Evolutionary conservation across 2,113 vertebrate genomes (phyloP).

Genomic region (Xiphias gladius): DNA sequence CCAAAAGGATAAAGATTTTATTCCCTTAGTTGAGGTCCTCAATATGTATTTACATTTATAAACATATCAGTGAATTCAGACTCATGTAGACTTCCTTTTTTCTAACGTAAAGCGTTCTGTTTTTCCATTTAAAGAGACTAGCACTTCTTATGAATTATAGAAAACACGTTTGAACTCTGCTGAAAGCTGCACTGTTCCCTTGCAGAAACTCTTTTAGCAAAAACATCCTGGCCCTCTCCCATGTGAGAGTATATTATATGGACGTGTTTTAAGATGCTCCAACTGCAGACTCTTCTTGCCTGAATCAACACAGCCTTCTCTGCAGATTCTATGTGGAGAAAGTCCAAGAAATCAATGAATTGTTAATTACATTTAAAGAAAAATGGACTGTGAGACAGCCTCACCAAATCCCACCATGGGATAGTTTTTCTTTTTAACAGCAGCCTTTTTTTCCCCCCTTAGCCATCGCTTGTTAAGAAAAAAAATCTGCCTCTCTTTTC

Average conservation of each 20-base stretch:
- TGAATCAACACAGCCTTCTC: neutral
- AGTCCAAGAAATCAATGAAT: slow-evolving; percentile 47
- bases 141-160: slow-evolving; percentile 48
- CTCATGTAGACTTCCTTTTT: slow-evolving; percentile 25
- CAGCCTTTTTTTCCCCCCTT: neutral
- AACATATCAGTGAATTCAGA: slow-evolving; percentile 24
- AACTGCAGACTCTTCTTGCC: slow-evolving; percentile 10
- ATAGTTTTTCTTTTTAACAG: neutral
- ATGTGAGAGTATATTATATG: slow-evolving; percentile 27
- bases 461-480: slow-evolving; percentile 17
- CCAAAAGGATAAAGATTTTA: neutral
- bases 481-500: slow-evolving; percentile 8
- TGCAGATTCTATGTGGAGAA: slow-evolving; percentile 10
- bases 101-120: slow-evolving; percentile 36
- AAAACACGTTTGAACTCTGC: slow-evolving; percentile 28
- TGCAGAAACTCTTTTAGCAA: slow-evolving; percentile 16
- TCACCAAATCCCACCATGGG: neutral
- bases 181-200: slow-evolving; percentile 5
- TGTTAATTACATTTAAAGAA: slow-evolving; percentile 27
- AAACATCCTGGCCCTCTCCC: slow-evolving; percentile 19
- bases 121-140: slow-evolving; percentile 26
- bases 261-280: slow-evolving; percentile 32
- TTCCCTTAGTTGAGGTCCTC: neutral
- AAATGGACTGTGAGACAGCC: neutral
- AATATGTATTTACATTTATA: slow-evolving; percentile 28